phyloP scores from a whole-genome alignment of 2,797 vertebrate genomes.

The Ctenopoma kingsleyae region DNA sequence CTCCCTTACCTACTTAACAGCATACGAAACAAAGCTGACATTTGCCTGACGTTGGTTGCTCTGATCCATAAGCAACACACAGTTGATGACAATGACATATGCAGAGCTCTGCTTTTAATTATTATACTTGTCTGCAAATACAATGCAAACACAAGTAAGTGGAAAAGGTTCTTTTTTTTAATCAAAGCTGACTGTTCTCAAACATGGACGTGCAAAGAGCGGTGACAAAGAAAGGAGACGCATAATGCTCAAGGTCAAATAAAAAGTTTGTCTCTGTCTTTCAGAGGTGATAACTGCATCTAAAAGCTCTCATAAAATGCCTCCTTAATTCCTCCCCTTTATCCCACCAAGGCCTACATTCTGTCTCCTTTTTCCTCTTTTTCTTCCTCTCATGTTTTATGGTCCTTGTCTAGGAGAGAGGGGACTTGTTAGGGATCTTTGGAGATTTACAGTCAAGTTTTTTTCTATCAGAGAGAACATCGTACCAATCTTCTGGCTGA shows the following conservation, averaged over 20 bases:
- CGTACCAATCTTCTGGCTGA: conserved; percentile 69
- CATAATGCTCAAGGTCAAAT: conserved; percentile 68
- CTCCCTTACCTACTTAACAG: conserved; percentile 25
- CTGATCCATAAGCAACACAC: conserved; percentile 23
- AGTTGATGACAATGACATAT: neutral
- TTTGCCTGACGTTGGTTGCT: conserved; percentile 39
- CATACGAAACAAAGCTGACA: conserved; percentile 52
- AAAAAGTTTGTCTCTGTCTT: conserved; percentile 69
- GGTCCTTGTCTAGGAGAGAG: conserved; percentile 75
- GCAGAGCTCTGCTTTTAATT: conserved; percentile 46
- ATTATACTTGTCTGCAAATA: conserved; percentile 14
- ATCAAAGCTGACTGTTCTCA: conserved; percentile 32
- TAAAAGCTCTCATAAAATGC: conserved; percentile 78
- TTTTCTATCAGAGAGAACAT: conserved; percentile 74
- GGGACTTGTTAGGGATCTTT: conserved; percentile 80
- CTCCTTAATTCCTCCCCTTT: conserved; percentile 80
- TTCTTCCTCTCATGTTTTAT: conserved; percentile 77
- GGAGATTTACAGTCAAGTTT: conserved; percentile 82
- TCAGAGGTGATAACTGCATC: conserved; percentile 70
- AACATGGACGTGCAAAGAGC: conserved; percentile 26
- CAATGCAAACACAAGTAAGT: conserved; percentile 6
- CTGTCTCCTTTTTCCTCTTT: conserved; percentile 51
- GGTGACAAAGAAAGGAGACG: conserved; percentile 15
- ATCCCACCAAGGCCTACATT: conserved; percentile 73
- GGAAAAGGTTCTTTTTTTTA: neutral